These are phyloP conservation scores for Sicus ferrugineus DNA, from an alignment of 2,888 invertebrate genomes.

Conservation along the genomic window DNA sequence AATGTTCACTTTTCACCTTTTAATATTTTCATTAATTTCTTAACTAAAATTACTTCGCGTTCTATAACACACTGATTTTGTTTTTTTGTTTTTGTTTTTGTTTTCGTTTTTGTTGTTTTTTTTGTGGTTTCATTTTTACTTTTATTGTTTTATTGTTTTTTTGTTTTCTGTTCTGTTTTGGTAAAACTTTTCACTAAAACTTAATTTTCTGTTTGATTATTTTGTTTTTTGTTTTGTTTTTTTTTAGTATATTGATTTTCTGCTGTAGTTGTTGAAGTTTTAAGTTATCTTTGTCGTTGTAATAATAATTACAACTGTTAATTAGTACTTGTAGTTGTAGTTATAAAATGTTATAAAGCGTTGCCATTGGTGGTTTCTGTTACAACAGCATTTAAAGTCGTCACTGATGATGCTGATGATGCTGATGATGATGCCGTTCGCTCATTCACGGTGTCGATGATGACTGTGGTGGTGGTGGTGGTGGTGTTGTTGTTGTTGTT, in stretches of 20 bases:
- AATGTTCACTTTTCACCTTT: not conserved
- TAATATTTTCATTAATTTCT: not conserved
- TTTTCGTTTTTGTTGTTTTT: not conserved
- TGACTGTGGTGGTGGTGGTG: constrained; percentile 35
- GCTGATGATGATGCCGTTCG: constrained; percentile 21
- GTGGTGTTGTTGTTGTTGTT: constrained; percentile 18
- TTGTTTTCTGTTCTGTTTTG: constrained; percentile 2
- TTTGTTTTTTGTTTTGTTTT: constrained; percentile 37
- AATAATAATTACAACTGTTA: constrained; percentile 35
- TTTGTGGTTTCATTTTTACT: constrained; percentile 1
- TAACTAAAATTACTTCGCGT: not conserved
- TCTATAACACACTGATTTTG: constrained; percentile 18
- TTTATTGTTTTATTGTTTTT: constrained; percentile 3
- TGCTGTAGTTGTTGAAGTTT: constrained; percentile 39
- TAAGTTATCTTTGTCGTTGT: constrained; percentile 36
- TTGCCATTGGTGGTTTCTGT: constrained; percentile 64
- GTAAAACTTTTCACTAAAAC: constrained; percentile 32
- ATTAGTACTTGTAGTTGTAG: constrained; percentile 30
- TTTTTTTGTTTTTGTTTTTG: constrained; percentile 6
- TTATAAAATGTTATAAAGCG: constrained; percentile 54
- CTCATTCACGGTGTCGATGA: not conserved
- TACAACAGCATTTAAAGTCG: constrained; percentile 54
- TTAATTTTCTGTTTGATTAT: constrained; percentile 32
- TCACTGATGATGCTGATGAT: constrained; percentile 28
- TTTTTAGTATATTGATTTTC: constrained; percentile 32